Evolutionary conservation across 2,113 vertebrate genomes (phyloP), one percentile per base, ranked within the genome.

Genomic region (Pimephales promelas): DNA sequence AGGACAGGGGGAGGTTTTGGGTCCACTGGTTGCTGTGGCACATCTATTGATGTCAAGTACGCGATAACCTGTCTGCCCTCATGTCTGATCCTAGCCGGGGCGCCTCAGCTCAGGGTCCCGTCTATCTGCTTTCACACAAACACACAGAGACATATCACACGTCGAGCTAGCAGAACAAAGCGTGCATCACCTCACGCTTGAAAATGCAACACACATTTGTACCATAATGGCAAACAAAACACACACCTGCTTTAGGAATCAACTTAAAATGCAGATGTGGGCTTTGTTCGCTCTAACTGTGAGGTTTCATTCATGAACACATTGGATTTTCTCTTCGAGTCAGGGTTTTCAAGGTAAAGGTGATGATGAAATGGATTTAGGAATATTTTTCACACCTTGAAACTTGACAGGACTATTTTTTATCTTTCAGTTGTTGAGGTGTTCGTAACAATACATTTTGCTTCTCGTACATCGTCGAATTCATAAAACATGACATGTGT

Each of bases 21-120:
- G 80, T 88, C 83, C 81, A 76, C 78, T 76, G 76, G 80, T 72
- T 80, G 68, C 84, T 71, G 62, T 57, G 59, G 72, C 86, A 87
- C 84, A 83, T 87, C 88, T 88, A 73, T 86, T 87, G 88, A 85
- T 89, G 89, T 89, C 84, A 84, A 85, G 62, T 84, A 70, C 64
- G 78, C 28, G 85, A 86, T 87, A 90, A 87, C 86, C 87, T 36
- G 4, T n/a, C 81, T 82, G 84, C 76, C 86, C 84, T 70, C 24
- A 70, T 71, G 82, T 86, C 83, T 72, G 80, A 84, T 75, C 59
- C 81, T 49, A 62, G 56, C 82, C 34, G 56, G 43, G 40, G 24
- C 77, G 72, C 73, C 36, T 47, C 36, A 70, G 71, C 61, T 73
- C 43, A 47, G 52, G 70, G 43, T 75, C 40, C 40, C 26, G 56